Evolutionary conservation across 2,797 vertebrate genomes (phyloP).

Genomic region (Neosilurus mollespiculum): DNA sequence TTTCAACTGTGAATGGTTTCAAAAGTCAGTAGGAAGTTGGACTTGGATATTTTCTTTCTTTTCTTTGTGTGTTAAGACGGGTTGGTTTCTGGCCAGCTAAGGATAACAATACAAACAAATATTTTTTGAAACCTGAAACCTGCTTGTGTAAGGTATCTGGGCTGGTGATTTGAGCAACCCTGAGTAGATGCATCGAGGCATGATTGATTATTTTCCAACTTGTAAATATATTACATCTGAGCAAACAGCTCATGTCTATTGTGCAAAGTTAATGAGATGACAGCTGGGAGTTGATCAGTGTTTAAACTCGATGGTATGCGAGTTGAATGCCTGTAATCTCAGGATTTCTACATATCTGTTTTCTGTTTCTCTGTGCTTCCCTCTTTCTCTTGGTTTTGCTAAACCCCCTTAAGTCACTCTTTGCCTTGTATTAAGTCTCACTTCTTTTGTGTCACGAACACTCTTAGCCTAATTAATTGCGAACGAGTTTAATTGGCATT

Average conservation of each 20-base stretch:
- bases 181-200: background rate
- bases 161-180: background rate
- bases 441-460: constrained; percentile 31
- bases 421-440: constrained; percentile 37
- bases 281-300: background rate
- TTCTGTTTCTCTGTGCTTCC: constrained; percentile 7
- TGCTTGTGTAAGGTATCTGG: background rate
- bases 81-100: too few relatives aligned
- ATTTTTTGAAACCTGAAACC: background rate
- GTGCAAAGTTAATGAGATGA: background rate
- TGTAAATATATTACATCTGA: background rate
- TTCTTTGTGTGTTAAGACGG: too few relatives aligned
- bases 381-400: constrained; percentile 23
- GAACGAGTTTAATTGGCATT: constrained; percentile 35
- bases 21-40: background rate
- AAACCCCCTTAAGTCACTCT: constrained; percentile 42
- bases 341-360: background rate
- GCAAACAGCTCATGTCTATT: background rate
- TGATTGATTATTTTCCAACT: background rate
- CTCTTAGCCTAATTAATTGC: constrained; percentile 45
- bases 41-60: background rate
- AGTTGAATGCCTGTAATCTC: background rate
- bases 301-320: background rate
- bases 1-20: background rate
- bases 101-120: too few relatives aligned